Evolutionary conservation across 1,140 invertebrate genomes (phyloP).

Genomic region (Platyscapa corneri): DNA sequence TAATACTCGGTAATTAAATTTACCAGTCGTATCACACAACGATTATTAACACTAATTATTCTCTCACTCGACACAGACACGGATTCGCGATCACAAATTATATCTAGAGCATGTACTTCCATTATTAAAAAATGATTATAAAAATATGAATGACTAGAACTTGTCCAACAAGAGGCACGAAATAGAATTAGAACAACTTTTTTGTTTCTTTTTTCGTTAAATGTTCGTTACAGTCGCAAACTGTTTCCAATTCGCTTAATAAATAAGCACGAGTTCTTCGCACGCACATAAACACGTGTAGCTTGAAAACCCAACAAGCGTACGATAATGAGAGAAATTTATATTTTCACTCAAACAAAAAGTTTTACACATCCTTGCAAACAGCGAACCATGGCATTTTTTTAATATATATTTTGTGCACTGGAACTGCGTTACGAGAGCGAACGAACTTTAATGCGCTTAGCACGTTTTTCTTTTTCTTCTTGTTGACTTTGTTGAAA

Average conservation of each 20-base stretch:
- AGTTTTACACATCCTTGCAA: not conserved
- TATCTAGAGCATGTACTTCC: not conserved
- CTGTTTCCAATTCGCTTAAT: not conserved
- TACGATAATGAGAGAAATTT: conserved; percentile 19
- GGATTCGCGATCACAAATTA: too few relatives aligned
- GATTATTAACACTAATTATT: too few relatives aligned
- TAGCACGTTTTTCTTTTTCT: not conserved
- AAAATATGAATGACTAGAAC: not conserved
- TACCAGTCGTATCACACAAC: too few relatives aligned
- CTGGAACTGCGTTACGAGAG: not conserved
- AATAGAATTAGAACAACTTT: too few relatives aligned
- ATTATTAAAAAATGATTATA: not conserved
- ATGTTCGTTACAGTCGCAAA: not conserved
- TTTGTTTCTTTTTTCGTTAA: not conserved
- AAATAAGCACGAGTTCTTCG: not conserved
- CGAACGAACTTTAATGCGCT: not conserved
- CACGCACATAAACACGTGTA: not conserved
- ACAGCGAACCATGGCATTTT: not conserved
- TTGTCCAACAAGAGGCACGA: not conserved
- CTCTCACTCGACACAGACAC: too few relatives aligned
- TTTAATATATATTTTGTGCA: not conserved
- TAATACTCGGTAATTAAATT: too few relatives aligned
- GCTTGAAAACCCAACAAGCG: not conserved
- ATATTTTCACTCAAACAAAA: conserved; percentile 12
- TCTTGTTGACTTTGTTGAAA: not conserved